A percentile compares a stretch with the other conserved stretches of the same genome.
Evolutionary conservation across 2,113 vertebrate species (phyloP).

Genomic region (Callospermophilus lateralis): DNA sequence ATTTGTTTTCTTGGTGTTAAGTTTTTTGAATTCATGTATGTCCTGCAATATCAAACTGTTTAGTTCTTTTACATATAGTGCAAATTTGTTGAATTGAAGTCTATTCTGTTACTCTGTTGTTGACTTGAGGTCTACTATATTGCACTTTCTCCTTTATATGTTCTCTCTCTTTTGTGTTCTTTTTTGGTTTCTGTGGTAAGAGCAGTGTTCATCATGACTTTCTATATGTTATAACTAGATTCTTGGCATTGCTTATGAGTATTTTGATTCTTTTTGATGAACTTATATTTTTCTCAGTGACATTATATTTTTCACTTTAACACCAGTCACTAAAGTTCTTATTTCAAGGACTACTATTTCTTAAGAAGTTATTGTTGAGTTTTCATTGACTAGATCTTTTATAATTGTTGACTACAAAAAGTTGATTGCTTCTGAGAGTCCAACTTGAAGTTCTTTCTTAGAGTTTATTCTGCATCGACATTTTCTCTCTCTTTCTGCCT

Average conservation of each 20-base stretch:
- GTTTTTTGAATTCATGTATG: too few relatives aligned
- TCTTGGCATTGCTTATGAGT: background rate
- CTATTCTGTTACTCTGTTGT: background rate
- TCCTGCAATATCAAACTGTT: background rate
- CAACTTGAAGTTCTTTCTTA: background rate
- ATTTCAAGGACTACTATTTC: background rate
- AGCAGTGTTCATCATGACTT: background rate
- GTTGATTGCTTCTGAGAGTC: background rate
- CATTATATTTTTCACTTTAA: background rate
- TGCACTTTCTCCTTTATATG: background rate
- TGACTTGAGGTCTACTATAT: background rate
- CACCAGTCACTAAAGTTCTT: background rate
- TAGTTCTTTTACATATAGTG: background rate
- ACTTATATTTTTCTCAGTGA: background rate
- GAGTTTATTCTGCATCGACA: background rate
- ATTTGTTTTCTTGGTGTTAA: too few relatives aligned
- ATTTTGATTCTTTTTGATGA: background rate
- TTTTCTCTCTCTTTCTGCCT: fast-evolving
- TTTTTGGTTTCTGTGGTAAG: background rate
- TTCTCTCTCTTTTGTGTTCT: background rate
- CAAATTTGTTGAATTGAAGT: background rate
- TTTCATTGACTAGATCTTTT: background rate
- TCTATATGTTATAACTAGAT: background rate
- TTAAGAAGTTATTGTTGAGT: background rate
- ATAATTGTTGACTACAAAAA: background rate